phyloP scores from a whole-genome alignment of 2,113 vertebrate genomes.

The Cyphomyrus plagiostoma region DNA sequence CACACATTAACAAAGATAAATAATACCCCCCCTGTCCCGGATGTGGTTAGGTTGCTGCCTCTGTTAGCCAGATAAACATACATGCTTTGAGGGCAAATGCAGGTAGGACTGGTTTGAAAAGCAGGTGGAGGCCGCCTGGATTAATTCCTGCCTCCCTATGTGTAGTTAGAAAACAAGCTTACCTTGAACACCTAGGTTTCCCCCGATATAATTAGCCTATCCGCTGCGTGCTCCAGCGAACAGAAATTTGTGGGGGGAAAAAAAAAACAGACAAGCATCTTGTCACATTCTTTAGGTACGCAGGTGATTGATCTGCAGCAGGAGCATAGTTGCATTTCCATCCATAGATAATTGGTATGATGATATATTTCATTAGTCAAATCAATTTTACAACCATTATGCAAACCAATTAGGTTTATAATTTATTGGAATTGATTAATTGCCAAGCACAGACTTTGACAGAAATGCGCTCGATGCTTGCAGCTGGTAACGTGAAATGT shows the following conservation, averaged over 20 bases:
- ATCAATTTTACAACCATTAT: slow-evolving; percentile 51
- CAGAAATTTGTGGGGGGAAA: background rate
- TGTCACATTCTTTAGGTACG: slow-evolving; percentile 30
- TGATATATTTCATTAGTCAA: slow-evolving; percentile 53
- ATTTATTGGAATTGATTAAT: slow-evolving; percentile 49
- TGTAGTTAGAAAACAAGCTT: background rate
- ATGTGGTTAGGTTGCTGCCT: background rate
- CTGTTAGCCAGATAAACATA: background rate
- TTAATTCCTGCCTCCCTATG: background rate
- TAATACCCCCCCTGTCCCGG: background rate
- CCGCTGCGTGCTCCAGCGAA: background rate
- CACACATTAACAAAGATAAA: background rate
- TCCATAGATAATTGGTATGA: slow-evolving; percentile 45
- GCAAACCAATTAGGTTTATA: slow-evolving; percentile 44
- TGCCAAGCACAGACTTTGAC: slow-evolving; percentile 44
- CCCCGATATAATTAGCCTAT: background rate
- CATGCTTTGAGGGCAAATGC: background rate
- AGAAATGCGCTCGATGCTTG: slow-evolving; percentile 30
- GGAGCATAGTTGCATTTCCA: slow-evolving; percentile 38
- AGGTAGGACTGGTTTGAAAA: background rate
- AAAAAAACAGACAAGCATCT: slow-evolving; percentile 12
- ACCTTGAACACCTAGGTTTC: background rate
- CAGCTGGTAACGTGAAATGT: slow-evolving; percentile 20
- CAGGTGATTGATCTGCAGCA: slow-evolving; percentile 38
- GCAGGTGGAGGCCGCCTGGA: background rate